Evolutionary conservation across 1,140 invertebrate species (phyloP), one percentile per base, ranked within the genome.

Genomic region (Vanessa tameamea): DNA sequence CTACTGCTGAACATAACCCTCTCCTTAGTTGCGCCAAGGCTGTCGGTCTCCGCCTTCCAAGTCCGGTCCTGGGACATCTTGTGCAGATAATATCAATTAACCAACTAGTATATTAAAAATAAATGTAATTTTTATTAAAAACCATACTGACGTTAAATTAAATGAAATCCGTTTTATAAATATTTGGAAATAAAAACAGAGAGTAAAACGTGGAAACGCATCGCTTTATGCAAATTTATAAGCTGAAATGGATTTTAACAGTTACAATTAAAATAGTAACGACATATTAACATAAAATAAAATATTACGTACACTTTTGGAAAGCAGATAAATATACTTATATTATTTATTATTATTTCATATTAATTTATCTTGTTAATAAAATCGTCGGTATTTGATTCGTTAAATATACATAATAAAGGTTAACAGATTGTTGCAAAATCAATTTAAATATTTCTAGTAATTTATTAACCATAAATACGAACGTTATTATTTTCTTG

Each of bases 241-340:
- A 8, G 8, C 53, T 23, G 53, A 13, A 57, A 57, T 57, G 53
- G 53, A 57, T 57, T 57, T 57, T 4, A n/a, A 12, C 53, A 53
- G 50, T n/a, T 23, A 57, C 20, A 57, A 57, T 57, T 57, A 57
- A 57, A 23, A 57, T 23, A 57, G 53, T 57, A 57, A 57, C 53
- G 8, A n/a, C 20, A 13, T 57, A 57, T 57, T 23, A 57, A 23
- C 53, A 23, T 57, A 57, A 57, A 23, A 57, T 57, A 57, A 57
- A 57, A 57, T 57, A 13, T 57, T 57, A 57, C n/a, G 16, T 8
- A 57, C 20, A 57, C 11, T 57, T 20, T 43, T 11, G 13, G n/a
- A 23, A 57, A 20, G 9, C 13, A n/a, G 15, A 11, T 43, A 43
- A 43, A 0, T 43, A 9, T 43, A 43, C 8, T 43, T 43, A 9